Conservation (phyloP, 2,113 vertebrate species). For the Erythrolamprus reginae region DNA sequence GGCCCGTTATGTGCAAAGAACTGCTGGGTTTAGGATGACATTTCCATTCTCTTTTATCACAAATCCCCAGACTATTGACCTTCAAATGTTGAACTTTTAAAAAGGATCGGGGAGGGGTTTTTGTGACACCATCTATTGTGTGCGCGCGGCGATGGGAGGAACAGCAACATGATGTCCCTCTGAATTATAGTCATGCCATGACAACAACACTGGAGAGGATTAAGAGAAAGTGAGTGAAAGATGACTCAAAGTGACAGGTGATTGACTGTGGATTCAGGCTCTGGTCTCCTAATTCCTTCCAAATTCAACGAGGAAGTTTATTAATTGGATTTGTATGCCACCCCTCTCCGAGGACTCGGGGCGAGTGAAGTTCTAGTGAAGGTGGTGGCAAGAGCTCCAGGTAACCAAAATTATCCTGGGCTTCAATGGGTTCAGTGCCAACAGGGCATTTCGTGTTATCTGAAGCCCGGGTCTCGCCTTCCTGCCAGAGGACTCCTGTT, state of each 20-base stretch:
- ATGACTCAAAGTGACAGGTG: background rate
- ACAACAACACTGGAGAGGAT: background rate
- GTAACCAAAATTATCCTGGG: constrained; percentile 20
- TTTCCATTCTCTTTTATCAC: background rate
- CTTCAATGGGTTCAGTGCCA: constrained; percentile 50
- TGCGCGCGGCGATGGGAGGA: background rate
- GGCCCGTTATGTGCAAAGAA: background rate
- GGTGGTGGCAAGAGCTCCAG: background rate
- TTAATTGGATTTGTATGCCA: no score
- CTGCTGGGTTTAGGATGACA: background rate
- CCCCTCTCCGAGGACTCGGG: no score
- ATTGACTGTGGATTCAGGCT: background rate
- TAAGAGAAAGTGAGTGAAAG: background rate
- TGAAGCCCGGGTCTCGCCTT: constrained; percentile 72
- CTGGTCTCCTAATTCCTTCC: background rate
- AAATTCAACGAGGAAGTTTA: no score
- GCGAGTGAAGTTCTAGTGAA: constrained; percentile 26
- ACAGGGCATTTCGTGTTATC: constrained; percentile 74
- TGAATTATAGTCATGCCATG: background rate
- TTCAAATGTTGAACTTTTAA: background rate
- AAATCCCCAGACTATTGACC: background rate
- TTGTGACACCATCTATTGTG: background rate
- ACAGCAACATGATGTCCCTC: background rate
- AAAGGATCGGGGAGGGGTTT: background rate
- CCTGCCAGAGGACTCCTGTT: constrained; percentile 77